These are phyloP conservation scores for Apotomis betuletana DNA, from an alignment of 2,888 invertebrate species.

Conservation along the genomic window DNA sequence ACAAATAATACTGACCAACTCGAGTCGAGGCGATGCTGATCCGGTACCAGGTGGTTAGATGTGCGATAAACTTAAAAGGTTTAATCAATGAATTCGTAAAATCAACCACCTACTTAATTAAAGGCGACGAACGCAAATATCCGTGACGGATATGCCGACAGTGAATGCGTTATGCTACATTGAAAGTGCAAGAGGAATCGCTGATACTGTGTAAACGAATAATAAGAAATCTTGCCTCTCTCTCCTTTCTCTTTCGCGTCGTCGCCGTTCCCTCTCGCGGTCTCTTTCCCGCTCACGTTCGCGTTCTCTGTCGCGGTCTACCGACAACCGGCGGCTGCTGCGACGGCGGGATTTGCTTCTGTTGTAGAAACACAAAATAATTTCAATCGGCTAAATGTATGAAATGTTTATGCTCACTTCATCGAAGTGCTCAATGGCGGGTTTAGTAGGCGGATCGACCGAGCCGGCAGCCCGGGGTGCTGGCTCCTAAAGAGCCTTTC, in stretches of 20 bases:
- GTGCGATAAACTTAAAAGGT: too few species aligned
- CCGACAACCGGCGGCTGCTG: conserved; percentile 73
- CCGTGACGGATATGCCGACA: not conserved
- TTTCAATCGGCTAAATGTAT: not conserved
- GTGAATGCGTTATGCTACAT: not conserved
- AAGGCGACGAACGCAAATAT: too few species aligned
- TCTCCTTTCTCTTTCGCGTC: conserved; percentile 70
- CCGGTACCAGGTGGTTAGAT: too few species aligned
- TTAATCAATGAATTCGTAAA: too few species aligned
- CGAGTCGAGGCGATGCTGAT: too few species aligned
- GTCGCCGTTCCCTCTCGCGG: conserved; percentile 56
- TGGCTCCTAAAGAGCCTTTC: too few species aligned
- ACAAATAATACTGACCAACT: too few species aligned
- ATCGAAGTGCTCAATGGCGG: too few species aligned
- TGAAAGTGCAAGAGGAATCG: not conserved
- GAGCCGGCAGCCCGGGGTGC: too few species aligned
- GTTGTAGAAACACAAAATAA: not conserved
- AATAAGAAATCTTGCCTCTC: conserved; percentile 61
- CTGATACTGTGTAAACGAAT: not conserved
- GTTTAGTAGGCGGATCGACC: too few species aligned
- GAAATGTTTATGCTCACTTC: too few species aligned
- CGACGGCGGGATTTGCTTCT: conserved; percentile 76
- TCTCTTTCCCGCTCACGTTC: conserved; percentile 71
- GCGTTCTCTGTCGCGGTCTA: conserved; percentile 74
- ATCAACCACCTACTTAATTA: too few species aligned